Evolutionary conservation across 2,797 vertebrate species (phyloP), one percentile per base, ranked within the genome.

Genomic region (Malacoctenus gilli): DNA sequence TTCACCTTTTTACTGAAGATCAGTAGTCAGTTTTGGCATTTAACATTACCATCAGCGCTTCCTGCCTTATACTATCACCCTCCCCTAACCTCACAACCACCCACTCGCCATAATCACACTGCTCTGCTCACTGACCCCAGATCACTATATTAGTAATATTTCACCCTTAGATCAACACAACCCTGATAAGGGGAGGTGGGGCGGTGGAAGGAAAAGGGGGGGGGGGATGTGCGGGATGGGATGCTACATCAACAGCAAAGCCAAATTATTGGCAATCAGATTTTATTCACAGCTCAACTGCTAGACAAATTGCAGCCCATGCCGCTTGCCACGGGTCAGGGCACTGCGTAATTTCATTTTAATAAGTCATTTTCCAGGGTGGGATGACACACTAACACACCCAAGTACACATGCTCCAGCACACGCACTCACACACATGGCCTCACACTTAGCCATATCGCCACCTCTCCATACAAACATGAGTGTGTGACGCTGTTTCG

Each of bases 211-310:
- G 75, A 67, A 75, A 65, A 70, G 78, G 73, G 73, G 58, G 75
- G 53, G 62, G 78, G 73, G 73, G 58, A 76, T 56, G 62, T 69
- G 65, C 65, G 66, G 71, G 84, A 72, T 52, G 75, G 61, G 77
- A 59, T 66, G 85, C 72, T 83, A 86, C 77, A 91, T 75, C 75
- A 88, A 89, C 86, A 86, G 91, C 91, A 93, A 93, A 93, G 83
- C 80, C 89, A 94, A 94, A 94, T 94, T 94, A 94, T 91, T 93
- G 87, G 90, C 91, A 94, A 94, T 95, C 92, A 91, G 89, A 92
- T 92, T 94, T 91, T 91, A 94, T 93, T 95, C 92, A 94, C 91
- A 94, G 91, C 91, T 93, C 91, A 94, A 93, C 91, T 93, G 85
- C 85, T 89, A 92, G 92, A 95, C 87, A 95, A 95, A 96, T 92